Percentiles rank a stretch among this genome's conserved stretches.
Conservation (phyloP, 1,140 invertebrate genomes). For the Caenorhabditis brenneri region DNA sequence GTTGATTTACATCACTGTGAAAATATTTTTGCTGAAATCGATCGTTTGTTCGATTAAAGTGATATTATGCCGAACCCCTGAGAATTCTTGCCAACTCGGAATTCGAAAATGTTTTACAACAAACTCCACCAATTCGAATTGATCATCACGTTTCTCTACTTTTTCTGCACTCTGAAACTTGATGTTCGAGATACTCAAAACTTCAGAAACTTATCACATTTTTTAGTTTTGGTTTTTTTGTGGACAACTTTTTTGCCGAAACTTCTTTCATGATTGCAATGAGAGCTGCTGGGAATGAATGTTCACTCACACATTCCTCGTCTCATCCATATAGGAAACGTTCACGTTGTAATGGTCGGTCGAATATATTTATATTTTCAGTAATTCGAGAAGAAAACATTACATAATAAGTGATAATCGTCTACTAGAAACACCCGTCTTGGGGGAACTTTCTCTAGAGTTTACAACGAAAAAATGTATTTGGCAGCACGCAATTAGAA, state of each 20-base stretch:
- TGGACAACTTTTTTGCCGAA: neutral
- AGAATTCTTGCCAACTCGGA: neutral
- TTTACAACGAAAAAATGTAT: neutral
- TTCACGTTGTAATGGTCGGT: neutral
- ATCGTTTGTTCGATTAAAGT: neutral
- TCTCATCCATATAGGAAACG: too few species aligned
- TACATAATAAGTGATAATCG: slow-evolving; percentile 10
- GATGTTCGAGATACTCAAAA: neutral
- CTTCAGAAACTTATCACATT: neutral
- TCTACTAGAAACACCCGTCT: neutral
- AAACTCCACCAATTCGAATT: neutral
- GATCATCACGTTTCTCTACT: too few species aligned
- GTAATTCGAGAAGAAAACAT: neutral
- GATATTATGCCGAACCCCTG: neutral
- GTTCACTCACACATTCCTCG: too few species aligned
- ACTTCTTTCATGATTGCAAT: slow-evolving; percentile 13
- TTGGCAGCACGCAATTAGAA: neutral
- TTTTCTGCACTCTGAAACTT: neutral
- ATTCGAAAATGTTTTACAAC: slow-evolving; percentile 11
- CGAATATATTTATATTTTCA: neutral
- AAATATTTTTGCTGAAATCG: neutral
- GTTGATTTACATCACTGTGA: neutral
- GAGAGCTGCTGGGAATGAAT: too few species aligned
- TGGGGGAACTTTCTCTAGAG: neutral
- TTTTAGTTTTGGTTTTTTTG: neutral